phyloP scores from a whole-genome alignment of 2,888 invertebrate species.

The Psylliodes chrysocephalus region DNA sequence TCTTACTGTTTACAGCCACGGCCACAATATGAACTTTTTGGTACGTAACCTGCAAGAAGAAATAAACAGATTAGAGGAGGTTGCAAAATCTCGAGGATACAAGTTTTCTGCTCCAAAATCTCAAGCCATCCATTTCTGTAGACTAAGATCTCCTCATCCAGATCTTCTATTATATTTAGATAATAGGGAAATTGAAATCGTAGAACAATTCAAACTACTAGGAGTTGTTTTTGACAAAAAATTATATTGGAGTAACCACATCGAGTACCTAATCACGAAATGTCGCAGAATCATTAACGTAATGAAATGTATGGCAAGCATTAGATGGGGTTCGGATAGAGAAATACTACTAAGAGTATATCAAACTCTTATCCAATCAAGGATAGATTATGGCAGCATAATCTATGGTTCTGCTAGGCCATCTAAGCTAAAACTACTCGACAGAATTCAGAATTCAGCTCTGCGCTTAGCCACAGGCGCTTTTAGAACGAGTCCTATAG shows the following conservation, averaged over 20 bases:
- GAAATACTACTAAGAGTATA: constrained; percentile 7
- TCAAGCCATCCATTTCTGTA: no score
- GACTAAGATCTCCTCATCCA: no score
- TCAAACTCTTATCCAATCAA: constrained; percentile 1
- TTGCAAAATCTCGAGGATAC: no score
- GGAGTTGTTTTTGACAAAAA: constrained; percentile 11
- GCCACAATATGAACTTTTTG: no score
- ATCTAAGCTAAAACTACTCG: background rate
- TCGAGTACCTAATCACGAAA: background rate
- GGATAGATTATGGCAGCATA: constrained; percentile 19
- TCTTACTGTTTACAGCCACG: no score
- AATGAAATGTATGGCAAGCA: background rate
- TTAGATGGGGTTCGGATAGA: constrained; percentile 21
- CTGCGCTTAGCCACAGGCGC: constrained; percentile 4
- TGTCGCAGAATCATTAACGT: constrained; percentile 5
- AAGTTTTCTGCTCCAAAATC: no score
- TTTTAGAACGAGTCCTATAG: constrained; percentile 9
- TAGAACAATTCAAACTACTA: constrained; percentile 14
- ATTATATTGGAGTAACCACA: constrained; percentile 4
- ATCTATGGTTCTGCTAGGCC: constrained; percentile 8
- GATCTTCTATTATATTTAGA: no score
- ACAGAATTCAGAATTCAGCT: background rate
- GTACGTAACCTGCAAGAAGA: no score
- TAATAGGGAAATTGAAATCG: no score
- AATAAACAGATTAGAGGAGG: no score